Conservation (phyloP, 2,113 vertebrate species). For the Conger conger region DNA sequence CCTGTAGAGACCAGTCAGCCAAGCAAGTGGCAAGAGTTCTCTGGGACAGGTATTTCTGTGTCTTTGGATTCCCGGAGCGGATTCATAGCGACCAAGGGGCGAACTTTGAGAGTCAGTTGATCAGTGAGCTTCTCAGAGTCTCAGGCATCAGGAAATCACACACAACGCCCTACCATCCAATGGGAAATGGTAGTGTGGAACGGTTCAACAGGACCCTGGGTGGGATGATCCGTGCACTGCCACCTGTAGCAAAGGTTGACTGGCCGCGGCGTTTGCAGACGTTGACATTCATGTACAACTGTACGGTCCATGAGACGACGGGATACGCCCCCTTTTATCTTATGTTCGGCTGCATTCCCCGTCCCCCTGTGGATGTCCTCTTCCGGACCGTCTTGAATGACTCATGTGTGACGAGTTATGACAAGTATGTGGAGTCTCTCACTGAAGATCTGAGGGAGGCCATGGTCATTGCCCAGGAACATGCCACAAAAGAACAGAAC, state of each 20-base stretch:
- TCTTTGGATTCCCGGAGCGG: too few relatives aligned
- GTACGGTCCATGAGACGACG: conserved; percentile 12
- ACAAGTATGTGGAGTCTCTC: background rate
- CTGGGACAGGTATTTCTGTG: too few relatives aligned
- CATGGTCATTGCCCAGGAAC: too few relatives aligned
- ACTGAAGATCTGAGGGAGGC: background rate
- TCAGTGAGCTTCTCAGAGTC: background rate
- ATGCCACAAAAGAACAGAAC: background rate
- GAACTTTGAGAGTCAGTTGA: background rate
- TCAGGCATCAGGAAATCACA: background rate
- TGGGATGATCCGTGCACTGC: background rate
- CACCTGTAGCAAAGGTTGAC: background rate
- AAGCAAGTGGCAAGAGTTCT: too few relatives aligned
- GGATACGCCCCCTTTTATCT: background rate
- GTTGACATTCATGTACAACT: conserved; percentile 6
- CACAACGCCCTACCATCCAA: background rate
- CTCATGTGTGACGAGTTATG: background rate
- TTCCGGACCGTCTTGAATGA: background rate
- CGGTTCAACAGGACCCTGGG: background rate
- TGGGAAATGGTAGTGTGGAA: background rate
- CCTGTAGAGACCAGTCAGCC: too few relatives aligned
- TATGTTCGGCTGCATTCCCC: background rate
- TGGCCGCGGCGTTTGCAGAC: conserved; percentile 11
- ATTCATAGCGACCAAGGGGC: too few relatives aligned
- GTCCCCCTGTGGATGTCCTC: background rate